These are phyloP conservation scores for Heliconius melpomene DNA, from an alignment of 1,140 invertebrate genomes.

Conservation along the genomic window DNA sequence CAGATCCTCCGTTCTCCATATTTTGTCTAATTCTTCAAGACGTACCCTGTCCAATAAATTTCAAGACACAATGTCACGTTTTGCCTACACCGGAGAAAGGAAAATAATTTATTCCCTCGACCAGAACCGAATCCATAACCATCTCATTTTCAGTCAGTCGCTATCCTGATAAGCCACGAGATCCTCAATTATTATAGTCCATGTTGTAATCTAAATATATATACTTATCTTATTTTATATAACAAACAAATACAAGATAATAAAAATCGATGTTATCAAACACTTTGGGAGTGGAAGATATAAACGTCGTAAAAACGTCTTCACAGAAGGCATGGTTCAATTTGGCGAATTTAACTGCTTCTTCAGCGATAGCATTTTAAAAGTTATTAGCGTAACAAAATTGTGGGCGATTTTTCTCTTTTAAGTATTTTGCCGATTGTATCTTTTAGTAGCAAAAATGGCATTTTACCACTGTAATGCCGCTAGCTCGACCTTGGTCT, in stretches of 20 bases:
- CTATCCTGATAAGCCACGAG: too few relatives aligned
- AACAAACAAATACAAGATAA: slow-evolving; percentile 41
- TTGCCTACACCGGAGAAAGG: too few relatives aligned
- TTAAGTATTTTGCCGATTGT: slow-evolving; percentile 55
- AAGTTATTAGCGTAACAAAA: slow-evolving; percentile 72
- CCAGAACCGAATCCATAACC: too few relatives aligned
- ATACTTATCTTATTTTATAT: background rate
- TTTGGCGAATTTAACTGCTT: slow-evolving; percentile 72
- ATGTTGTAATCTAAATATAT: background rate
- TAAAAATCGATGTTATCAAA: slow-evolving; percentile 55
- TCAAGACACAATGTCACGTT: too few relatives aligned
- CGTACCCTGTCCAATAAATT: fast-evolving
- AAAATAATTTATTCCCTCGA: too few relatives aligned
- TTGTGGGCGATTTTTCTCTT: slow-evolving; percentile 58
- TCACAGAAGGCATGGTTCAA: slow-evolving; percentile 58
- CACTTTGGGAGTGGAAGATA: slow-evolving; percentile 50
- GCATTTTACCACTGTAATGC: slow-evolving; percentile 45
- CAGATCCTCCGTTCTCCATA: too few relatives aligned
- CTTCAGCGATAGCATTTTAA: slow-evolving; percentile 56
- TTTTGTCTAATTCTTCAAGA: too few relatives aligned
- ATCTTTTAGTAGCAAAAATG: slow-evolving; percentile 50
- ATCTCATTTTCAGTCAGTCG: too few relatives aligned
- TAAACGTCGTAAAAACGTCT: slow-evolving; percentile 61
- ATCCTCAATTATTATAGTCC: too few relatives aligned
- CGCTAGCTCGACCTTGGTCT: slow-evolving; percentile 38